Conservation (phyloP, 2,797 vertebrate genomes). For the Lycodopsis pacificus region DNA sequence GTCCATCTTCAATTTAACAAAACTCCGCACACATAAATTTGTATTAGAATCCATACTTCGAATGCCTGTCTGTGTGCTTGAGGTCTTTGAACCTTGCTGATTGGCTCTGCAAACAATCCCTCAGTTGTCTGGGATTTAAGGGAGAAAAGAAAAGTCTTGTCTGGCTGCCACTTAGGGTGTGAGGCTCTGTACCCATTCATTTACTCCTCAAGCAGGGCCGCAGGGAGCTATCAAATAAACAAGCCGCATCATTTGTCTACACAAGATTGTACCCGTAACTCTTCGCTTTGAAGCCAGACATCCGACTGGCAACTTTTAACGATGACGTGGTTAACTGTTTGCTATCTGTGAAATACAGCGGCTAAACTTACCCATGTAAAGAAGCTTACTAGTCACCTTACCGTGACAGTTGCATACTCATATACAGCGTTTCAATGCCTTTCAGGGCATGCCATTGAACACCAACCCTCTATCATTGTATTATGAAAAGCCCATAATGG, state of each 20-base stretch:
- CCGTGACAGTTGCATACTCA: constrained; percentile 7
- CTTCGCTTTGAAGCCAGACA: neutral
- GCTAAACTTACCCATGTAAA: neutral
- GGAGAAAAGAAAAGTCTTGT: constrained; percentile 28
- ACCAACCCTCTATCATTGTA: constrained; percentile 33
- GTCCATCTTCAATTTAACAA: constrained; percentile 22
- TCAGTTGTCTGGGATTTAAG: constrained; percentile 40
- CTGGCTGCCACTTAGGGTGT: constrained; percentile 24
- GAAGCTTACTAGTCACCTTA: constrained; percentile 19
- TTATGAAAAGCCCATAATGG: constrained; percentile 48
- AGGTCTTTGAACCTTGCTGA: constrained; percentile 4
- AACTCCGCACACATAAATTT: neutral
- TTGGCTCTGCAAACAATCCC: constrained; percentile 24
- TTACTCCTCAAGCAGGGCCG: constrained; percentile 31
- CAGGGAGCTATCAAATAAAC: constrained; percentile 28
- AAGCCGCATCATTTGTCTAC: constrained; percentile 5
- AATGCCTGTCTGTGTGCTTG: constrained; percentile 9
- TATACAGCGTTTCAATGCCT: constrained; percentile 18
- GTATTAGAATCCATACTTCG: constrained; percentile 16
- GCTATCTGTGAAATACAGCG: constrained; percentile 11
- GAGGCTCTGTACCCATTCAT: constrained; percentile 42
- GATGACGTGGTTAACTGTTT: constrained; percentile 3
- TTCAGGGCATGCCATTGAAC: constrained; percentile 37
- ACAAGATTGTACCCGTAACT: neutral
- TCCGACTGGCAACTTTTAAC: neutral